Evolutionary conservation across 2,113 vertebrate species (phyloP).

Genomic region (Podarcis muralis): DNA sequence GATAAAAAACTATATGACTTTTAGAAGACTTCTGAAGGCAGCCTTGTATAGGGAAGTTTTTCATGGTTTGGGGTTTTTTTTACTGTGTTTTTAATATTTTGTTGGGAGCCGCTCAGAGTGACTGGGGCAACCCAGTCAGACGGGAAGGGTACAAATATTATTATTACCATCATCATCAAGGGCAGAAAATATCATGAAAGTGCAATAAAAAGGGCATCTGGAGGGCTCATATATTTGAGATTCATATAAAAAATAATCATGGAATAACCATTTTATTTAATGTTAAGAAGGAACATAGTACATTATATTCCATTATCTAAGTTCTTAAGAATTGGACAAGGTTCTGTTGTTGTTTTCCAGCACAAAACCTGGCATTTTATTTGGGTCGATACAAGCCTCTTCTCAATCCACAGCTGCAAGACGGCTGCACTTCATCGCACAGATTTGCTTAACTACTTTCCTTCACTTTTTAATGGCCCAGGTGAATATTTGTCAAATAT

Average conservation of each 20-base stretch:
- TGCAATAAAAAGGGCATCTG: no score
- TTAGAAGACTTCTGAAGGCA: no score
- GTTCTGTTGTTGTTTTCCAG: constrained; percentile 33
- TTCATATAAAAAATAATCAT: constrained; percentile 8
- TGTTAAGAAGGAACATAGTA: constrained; percentile 27
- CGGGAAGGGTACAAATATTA: no score
- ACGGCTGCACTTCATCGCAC: constrained; percentile 36
- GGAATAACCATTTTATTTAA: constrained; percentile 45
- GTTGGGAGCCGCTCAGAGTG: no score
- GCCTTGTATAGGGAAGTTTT: no score
- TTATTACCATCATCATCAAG: no score
- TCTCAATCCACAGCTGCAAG: constrained; percentile 36
- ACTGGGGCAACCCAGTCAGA: no score
- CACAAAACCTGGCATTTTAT: constrained; percentile 38
- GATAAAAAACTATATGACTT: no score
- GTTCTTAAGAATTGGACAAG: constrained; percentile 43
- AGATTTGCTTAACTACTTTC: constrained; percentile 43
- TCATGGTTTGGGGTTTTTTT: no score
- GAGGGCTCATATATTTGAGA: no score
- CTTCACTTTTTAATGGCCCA: constrained; percentile 20
- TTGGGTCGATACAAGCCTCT: constrained; percentile 23
- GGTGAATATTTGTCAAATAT: neutral
- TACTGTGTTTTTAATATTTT: no score
- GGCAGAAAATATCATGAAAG: no score
- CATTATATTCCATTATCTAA: constrained; percentile 56